A percentile compares a stretch with the other conserved stretches of the same genome.
Evolutionary conservation across 2,888 invertebrate species (phyloP).

Genomic region (Baccha elongata): DNA sequence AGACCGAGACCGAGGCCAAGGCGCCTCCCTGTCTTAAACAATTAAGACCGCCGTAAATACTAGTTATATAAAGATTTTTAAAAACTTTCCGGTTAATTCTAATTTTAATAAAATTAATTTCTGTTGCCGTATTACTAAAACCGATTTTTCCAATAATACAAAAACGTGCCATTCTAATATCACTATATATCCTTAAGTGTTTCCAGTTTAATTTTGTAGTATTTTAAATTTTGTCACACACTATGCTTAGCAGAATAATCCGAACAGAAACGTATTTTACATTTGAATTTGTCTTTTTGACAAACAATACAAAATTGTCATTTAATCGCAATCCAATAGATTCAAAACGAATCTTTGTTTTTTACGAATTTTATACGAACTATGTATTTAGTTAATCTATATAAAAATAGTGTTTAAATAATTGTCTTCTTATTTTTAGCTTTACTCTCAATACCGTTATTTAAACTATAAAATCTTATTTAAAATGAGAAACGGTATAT

Average conservation of each 20-base stretch:
- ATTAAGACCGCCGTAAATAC: conserved; percentile 30
- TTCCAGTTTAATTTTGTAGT: not conserved
- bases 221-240: no score
- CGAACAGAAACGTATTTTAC: no score
- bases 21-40: not conserved
- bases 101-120: conserved; percentile 44
- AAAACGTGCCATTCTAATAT: conserved; percentile 6
- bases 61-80: conserved; percentile 18
- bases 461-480: conserved; percentile 31
- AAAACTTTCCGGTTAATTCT: conserved; percentile 41
- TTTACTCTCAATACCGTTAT: conserved; percentile 45
- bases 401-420: conserved; percentile 28
- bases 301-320: not conserved
- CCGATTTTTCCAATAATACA: not conserved
- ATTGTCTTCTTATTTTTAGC: conserved; percentile 28
- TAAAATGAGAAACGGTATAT: conserved; percentile 55
- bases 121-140: conserved; percentile 23
- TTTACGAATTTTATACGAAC: conserved; percentile 5
- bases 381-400: conserved; percentile 35
- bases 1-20: not conserved
- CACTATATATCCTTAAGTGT: conserved; percentile 1
- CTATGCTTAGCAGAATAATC: no score
- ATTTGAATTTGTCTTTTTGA: no score
- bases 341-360: not conserved
- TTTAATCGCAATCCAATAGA: not conserved